phyloP scores from a whole-genome alignment of 2,113 vertebrate genomes.

The Peromyscus leucopus region DNA sequence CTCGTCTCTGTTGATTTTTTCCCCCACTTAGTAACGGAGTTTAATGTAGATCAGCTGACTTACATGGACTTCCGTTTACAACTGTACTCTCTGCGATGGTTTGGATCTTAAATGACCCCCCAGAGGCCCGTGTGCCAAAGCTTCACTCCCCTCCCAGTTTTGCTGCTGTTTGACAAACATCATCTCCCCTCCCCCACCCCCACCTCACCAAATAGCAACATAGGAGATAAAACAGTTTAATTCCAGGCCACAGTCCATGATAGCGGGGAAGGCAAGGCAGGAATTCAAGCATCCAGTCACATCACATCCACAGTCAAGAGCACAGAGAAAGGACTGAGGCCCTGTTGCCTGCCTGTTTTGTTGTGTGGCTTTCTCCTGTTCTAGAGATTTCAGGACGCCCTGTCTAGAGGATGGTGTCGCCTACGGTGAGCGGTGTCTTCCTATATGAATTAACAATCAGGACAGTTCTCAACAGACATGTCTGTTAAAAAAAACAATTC shows the following conservation, averaged over 20 bases:
- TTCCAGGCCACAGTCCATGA: background rate
- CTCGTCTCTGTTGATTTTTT: background rate
- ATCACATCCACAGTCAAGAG: background rate
- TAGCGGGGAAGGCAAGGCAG: background rate
- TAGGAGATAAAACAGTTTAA: background rate
- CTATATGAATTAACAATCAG: background rate
- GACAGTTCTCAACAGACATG: background rate
- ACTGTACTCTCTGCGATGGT: background rate
- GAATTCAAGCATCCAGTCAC: background rate
- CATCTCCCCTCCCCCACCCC: no score
- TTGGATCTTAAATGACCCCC: background rate
- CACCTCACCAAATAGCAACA: no score
- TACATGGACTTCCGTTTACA: background rate
- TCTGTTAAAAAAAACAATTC: background rate
- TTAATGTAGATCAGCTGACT: background rate
- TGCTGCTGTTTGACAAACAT: background rate
- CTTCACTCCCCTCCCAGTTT: background rate
- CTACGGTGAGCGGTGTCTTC: background rate
- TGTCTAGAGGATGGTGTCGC: background rate
- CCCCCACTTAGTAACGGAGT: background rate
- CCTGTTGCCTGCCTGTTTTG: background rate
- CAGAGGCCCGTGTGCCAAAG: background rate
- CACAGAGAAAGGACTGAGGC: background rate
- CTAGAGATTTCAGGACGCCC: background rate
- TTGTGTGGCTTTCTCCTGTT: background rate